phyloP scores from a whole-genome alignment of 2,113 vertebrate genomes.

The Etheostoma cragini region DNA sequence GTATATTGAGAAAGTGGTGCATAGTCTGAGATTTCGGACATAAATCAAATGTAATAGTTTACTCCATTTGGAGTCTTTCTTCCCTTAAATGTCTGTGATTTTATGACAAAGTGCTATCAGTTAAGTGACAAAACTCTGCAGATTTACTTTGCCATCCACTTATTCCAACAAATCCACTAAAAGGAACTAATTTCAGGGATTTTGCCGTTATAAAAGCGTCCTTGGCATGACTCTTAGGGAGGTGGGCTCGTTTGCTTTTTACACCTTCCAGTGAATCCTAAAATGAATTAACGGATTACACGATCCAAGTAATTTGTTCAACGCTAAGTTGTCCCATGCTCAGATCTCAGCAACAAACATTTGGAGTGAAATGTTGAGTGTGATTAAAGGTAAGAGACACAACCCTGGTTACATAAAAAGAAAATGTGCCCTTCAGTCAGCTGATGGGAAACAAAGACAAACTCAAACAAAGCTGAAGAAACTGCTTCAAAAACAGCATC shows the following conservation, averaged over 20 bases:
- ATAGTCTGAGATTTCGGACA: no score
- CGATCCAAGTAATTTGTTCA: no score
- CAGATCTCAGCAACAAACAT: background rate
- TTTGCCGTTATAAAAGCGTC: background rate
- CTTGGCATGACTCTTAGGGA: background rate
- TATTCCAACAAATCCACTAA: background rate
- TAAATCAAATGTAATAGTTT: background rate
- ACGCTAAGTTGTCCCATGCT: background rate
- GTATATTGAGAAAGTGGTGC: no score
- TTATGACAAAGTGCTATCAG: background rate
- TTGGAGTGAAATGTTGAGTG: background rate
- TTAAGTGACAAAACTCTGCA: background rate
- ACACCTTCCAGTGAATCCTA: background rate
- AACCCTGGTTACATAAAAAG: background rate
- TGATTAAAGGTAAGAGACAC: background rate
- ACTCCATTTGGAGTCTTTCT: background rate
- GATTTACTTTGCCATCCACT: background rate
- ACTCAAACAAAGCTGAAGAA: background rate
- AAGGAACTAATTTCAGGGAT: background rate
- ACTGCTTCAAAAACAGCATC: slow-evolving; percentile 3
- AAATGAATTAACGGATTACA: background rate
- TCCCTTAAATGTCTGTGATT: background rate
- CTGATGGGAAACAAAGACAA: background rate
- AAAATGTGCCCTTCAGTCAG: background rate
- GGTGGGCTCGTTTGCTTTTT: background rate